Percentiles rank a stretch among this genome's conserved stretches.
These are phyloP conservation scores for Alcis repandata DNA, from an alignment of 2,888 invertebrate genomes.

Conservation along the genomic window DNA sequence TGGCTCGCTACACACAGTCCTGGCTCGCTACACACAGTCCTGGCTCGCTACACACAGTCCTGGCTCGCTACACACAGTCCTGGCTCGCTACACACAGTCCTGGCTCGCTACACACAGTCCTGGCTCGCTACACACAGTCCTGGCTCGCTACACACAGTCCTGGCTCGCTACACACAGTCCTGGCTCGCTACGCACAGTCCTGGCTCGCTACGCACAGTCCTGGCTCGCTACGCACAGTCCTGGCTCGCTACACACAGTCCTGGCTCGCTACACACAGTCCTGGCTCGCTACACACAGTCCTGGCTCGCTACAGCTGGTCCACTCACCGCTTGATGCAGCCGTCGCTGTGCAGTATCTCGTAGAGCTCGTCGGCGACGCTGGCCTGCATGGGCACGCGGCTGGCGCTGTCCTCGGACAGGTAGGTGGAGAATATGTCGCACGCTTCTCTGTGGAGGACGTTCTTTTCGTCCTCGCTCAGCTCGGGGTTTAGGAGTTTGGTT, in stretches of 20 bases:
- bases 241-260: not conserved
- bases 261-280: not conserved
- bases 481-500: slow-evolving; percentile 91
- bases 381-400: slow-evolving; percentile 87
- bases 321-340: slow-evolving; percentile 77
- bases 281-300: not conserved
- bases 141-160: too few relatives aligned
- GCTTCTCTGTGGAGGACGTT: slow-evolving; percentile 89
- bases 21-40: too few relatives aligned
- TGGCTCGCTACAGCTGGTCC: not conserved
- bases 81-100: too few relatives aligned
- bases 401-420: slow-evolving; percentile 81
- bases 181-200: too few relatives aligned
- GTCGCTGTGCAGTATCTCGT: slow-evolving; percentile 85
- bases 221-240: not conserved
- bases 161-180: too few relatives aligned
- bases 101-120: too few relatives aligned
- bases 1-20: too few relatives aligned
- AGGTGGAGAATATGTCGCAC: slow-evolving; percentile 89
- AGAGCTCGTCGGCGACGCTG: slow-evolving; percentile 85
- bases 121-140: too few relatives aligned
- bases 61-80: too few relatives aligned
- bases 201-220: not conserved
- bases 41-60: too few relatives aligned
- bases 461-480: slow-evolving; percentile 88